phyloP scores from a whole-genome alignment of 2,113 vertebrate species.

The Sinocyclocheilus maitianheensis region DNA sequence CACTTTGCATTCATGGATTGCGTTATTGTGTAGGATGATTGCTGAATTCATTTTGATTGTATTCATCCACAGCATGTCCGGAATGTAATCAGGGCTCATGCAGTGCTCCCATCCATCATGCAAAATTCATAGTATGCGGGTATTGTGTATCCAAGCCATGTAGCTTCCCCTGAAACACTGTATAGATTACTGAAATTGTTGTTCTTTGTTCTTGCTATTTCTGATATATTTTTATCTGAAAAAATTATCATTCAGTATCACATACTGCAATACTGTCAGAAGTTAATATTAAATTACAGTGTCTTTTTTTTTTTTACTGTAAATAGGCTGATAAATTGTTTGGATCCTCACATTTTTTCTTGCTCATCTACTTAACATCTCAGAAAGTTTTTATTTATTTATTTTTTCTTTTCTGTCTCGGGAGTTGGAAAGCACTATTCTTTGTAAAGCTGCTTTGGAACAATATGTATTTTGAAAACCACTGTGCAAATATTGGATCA shows the following conservation, averaged over 20 bases:
- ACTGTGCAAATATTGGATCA: too few species aligned
- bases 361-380: too few species aligned
- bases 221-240: background rate
- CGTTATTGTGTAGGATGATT: conserved; percentile 7
- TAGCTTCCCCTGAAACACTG: background rate
- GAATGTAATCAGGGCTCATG: conserved; percentile 27
- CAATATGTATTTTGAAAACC: background rate
- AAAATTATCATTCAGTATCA: background rate
- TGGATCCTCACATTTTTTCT: too few species aligned
- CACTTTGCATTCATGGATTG: background rate
- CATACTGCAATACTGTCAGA: background rate
- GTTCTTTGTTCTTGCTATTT: background rate
- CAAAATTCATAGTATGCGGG: background rate
- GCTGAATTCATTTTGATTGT: conserved; percentile 8
- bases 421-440: background rate
- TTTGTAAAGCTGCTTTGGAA: background rate
- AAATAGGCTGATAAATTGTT: background rate
- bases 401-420: background rate
- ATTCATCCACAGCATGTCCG: conserved; percentile 23
- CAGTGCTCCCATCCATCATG: conserved; percentile 32
- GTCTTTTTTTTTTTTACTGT: background rate
- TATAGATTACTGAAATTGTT: conserved; percentile 2
- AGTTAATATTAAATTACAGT: too few species aligned
- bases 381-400: too few species aligned
- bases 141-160: background rate